Evolutionary conservation across 1,140 invertebrate species (phyloP), one percentile per base, ranked within the genome.

Genomic region (Hyles euphorbiae): DNA sequence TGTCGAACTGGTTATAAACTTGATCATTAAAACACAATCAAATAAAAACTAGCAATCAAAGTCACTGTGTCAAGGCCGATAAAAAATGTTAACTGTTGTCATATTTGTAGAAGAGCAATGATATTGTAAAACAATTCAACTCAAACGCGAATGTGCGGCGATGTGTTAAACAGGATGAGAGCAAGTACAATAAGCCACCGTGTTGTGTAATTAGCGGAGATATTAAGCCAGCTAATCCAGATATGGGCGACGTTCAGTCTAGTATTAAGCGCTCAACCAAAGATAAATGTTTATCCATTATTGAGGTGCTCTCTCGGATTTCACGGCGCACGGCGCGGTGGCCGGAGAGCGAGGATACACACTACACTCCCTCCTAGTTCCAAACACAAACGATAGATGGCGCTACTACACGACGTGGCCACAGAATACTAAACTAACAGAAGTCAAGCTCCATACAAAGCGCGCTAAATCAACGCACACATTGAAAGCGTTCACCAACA

Each of bases 221-320:
- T 40, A 40, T 40, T 40, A 40, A 40, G 36, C 36, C 36, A 8
- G 36, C 36, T 40, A 40, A 40, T 40, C 36, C 36, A 40, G 36
- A 40, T 40, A 40, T 40, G 36, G 46, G 46, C 46, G 46, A 11
- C 46, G 46, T n/a, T 48, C 46, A 22, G 46, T 48, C 46, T 48
- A 60, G 63, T 58, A 60, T 65, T 65, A 65, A 61, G 59, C 56
- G 62, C 54, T 64, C 58, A 44, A 51, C 61, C 46, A 58, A 51
- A 68, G 61, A 65, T 61, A 62, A 65, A 68, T 68, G 67, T 64
- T 65, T 62, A 44, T 57, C 54, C 63, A 65, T 68, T 65, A 59
- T 68, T 62, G 60, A 57, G 67, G 55, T 56, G 60, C 53, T 53
- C 60, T 48, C 60, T 57, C 58, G 59, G 56, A 61, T 58, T 60